Conservation (phyloP, 2,888 invertebrate species). For the Tuberolachnus salignus region DNA sequence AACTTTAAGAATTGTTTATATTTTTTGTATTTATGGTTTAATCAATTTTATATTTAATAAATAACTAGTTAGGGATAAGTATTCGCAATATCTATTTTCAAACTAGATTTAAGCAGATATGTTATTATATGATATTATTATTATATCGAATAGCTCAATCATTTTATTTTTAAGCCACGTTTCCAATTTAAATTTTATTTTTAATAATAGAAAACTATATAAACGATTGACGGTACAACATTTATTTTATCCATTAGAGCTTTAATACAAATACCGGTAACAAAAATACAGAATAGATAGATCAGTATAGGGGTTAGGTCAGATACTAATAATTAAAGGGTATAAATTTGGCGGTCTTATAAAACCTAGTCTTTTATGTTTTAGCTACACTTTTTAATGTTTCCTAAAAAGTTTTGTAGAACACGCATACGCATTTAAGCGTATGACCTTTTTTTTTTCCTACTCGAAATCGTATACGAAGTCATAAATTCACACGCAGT, state of each 20-base stretch:
- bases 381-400: slow-evolving; percentile 20
- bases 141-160: too few species aligned
- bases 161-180: too few species aligned
- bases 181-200: too few species aligned
- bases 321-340: not conserved
- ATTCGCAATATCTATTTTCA: not conserved
- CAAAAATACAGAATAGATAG: not conserved
- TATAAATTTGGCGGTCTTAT: not conserved
- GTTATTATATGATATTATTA: too few species aligned
- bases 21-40: too few species aligned
- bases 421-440: slow-evolving; percentile 32
- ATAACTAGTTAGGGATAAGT: not conserved
- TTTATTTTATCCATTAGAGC: not conserved
- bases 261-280: not conserved
- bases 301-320: too few species aligned
- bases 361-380: not conserved
- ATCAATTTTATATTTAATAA: not conserved
- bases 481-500: slow-evolving; percentile 15
- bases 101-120: not conserved
- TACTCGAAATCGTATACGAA: slow-evolving; percentile 4
- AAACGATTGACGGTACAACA: too few species aligned
- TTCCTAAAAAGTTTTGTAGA: slow-evolving; percentile 7
- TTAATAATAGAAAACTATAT: too few species aligned
- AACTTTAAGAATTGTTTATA: too few species aligned
- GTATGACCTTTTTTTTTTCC: not conserved